Base-by-base conservation (phyloP, 2,797 vertebrate species). In the Triplophysa bombifrons region DNA sequence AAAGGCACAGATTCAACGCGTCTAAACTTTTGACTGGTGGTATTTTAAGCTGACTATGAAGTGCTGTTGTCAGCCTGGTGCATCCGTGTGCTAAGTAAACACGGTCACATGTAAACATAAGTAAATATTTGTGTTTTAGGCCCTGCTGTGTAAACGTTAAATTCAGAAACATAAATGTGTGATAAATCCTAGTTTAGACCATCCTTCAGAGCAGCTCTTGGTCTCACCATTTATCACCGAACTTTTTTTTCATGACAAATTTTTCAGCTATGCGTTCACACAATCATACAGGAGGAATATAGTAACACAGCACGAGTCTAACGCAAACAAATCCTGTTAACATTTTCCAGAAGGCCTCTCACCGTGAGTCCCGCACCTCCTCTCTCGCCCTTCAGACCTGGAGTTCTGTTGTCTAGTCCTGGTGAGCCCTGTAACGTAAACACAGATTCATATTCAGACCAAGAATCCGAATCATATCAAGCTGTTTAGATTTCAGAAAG, bases 331-430 rank as follows among this genome's bases (percentile, higher is more conserved):
- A 71, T 25, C 3, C 0, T 50, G 14, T 12, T 17, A 55, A 73
- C 44, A 44, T 67, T 41, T 53, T 78, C 67, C 63, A 76, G 53
- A 63, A 50, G 20, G 25, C 38, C 3, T 30, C 82, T 80, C 20
- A 84, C 84, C 20, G 74, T 77, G 55, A 14, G 16, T 30, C 84
- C 85, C 5, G 12, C 0, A 41, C 78, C 48, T 78, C 85, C 85
- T 7, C 1, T 19, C 61, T 82, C 74, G 7, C 85, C 85, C 75
- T 76, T 81, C 9, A 48, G 53, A 50, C 85, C 84, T 30, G 0
- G 27, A 14, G 38, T 2, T 2, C 2, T 58, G 72, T 53, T 79
- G 58, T 82, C 74, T 69, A 9, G 22, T 41, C 85, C 85, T 13
- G 80, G 74, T 1, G 14, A 14, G 3, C 86, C 84, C 86, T 87